Evolutionary conservation across 2,797 vertebrate species (phyloP).

Genomic region (Cheirogaleus major): DNA sequence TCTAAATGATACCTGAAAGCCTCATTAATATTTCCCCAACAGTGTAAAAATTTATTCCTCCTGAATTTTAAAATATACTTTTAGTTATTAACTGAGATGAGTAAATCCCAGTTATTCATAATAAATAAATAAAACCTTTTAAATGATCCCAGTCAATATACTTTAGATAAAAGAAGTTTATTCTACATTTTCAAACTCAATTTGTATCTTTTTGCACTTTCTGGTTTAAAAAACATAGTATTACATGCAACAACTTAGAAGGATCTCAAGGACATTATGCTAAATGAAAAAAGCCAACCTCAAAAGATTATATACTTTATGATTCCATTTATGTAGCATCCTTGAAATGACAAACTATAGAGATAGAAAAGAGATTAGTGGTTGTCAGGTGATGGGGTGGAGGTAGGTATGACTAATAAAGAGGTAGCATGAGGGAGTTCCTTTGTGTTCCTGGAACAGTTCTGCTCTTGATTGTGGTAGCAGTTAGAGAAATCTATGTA

Average conservation of each 20-base stretch:
- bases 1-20: slow-evolving; percentile 40
- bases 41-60: slow-evolving; percentile 38
- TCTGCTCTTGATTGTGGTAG: background rate
- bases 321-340: slow-evolving; percentile 36
- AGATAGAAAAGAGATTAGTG: background rate
- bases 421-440: background rate
- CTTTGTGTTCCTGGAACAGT: background rate
- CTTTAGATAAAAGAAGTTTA: slow-evolving; percentile 46
- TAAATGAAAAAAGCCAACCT: slow-evolving; percentile 39
- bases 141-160: slow-evolving; percentile 18
- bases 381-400: background rate
- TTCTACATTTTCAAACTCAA: slow-evolving; percentile 52
- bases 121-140: background rate
- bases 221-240: slow-evolving; percentile 31
- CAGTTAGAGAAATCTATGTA: background rate
- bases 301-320: slow-evolving; percentile 37
- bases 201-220: slow-evolving; percentile 51
- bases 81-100: slow-evolving; percentile 32
- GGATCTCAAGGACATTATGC: slow-evolving; percentile 27
- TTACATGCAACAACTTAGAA: background rate
- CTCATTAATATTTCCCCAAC: slow-evolving; percentile 45
- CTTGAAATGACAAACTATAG: slow-evolving; percentile 44
- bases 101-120: background rate
- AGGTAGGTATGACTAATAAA: background rate
- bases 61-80: slow-evolving; percentile 40